Evolutionary conservation across 2,113 vertebrate species (phyloP), one percentile per base, ranked within the genome.

Genomic region (Leuciscus idus): DNA sequence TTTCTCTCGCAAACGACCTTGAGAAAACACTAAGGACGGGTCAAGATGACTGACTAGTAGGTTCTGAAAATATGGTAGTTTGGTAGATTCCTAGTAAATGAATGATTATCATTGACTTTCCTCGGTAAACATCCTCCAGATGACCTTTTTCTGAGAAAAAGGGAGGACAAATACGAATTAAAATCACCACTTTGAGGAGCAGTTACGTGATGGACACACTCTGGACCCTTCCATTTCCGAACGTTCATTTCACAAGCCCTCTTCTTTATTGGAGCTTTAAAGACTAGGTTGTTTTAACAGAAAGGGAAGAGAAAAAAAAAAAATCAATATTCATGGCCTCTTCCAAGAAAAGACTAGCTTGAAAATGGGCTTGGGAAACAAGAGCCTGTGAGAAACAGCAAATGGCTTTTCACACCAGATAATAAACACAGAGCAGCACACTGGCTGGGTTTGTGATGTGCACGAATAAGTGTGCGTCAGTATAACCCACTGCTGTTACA

Each of bases 361-460:
- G 75, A 75, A 88, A 66, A n/a, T 46, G 26, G 72, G 23, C 61
- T 66, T 84, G 70, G 59, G 80, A 55, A 50, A 76, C 55, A 79
- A 86, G 87, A 80, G 87, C 30, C 87, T 66, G 55, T 48, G 85
- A 87, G 70, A 86, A 81, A 79, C 62, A 39, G 70, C 68, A 89
- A 91, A 89, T 70, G 77, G 82, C 86, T 89, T 87, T 91, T 91
- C 85, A 83, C 87, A 88, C 81, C 90, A 83, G 83, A 92, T 90
- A 88, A 86, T 85, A 89, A 86, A 84, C 78, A 13, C 73, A 73
- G 13, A 74, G 85, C 26, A 36, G 85, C 26, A 43, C 30, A 12
- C 28, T 73, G 87, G 79, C 59, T 68, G 61, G 62, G 28, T 70
- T 36, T 79, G 84, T 85, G 61, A 90, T 82, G 66, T 64, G 62